phyloP scores from a whole-genome alignment of 2,888 invertebrate species.

The Sinelater perroti region DNA sequence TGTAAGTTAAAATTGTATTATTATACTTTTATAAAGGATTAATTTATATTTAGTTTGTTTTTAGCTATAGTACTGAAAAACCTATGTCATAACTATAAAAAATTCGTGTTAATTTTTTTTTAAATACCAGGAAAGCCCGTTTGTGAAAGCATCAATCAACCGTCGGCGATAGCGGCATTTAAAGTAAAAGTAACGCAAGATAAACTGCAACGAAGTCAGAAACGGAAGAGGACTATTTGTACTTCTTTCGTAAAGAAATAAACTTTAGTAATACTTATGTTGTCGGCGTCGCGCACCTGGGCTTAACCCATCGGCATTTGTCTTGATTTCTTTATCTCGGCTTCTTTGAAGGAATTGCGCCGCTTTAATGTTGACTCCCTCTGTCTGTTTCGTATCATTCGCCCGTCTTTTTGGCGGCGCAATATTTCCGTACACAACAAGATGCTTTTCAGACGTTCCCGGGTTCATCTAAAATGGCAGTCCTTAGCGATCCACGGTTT shows the following conservation, averaged over 20 bases:
- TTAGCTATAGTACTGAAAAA: too few species aligned
- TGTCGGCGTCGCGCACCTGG: constrained; percentile 8
- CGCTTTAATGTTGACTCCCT: background rate
- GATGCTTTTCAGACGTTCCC: too few species aligned
- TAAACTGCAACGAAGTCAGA: constrained; percentile 13
- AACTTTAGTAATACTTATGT: constrained; percentile 14
- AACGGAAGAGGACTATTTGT: constrained; percentile 9
- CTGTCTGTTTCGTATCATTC: background rate
- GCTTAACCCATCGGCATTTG: constrained; percentile 6
- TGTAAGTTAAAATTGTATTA: too few species aligned
- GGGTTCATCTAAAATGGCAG: too few species aligned
- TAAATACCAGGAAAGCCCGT: background rate
- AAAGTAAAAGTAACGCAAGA: constrained; percentile 12
- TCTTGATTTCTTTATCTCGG: constrained; percentile 5
- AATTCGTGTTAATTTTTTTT: too few species aligned
- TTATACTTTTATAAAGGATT: too few species aligned
- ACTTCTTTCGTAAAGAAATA: constrained; percentile 8
- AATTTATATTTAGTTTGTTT: too few species aligned
- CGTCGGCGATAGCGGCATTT: constrained; percentile 11
- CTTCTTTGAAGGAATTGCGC: background rate
- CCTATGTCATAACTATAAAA: too few species aligned
- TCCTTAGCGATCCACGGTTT: too few species aligned
- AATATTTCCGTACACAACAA: too few species aligned
- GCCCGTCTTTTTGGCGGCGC: too few species aligned
- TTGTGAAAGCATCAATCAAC: constrained; percentile 9